These are phyloP conservation scores for Carassius carassius DNA, from an alignment of 2,113 vertebrate species.

Conservation along the genomic window DNA sequence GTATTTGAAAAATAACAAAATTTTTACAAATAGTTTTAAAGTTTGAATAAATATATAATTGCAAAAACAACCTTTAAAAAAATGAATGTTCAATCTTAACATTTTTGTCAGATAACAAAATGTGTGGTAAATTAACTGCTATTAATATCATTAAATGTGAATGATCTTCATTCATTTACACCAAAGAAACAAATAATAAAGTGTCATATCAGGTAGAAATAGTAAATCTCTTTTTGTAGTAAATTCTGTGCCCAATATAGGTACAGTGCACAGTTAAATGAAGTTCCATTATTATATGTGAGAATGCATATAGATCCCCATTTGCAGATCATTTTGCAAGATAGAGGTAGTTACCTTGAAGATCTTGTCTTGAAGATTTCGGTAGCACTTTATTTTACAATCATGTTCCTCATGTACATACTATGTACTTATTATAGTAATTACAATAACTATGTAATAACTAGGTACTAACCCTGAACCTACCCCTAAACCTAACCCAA, in stretches of 20 bases:
- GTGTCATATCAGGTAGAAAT: not conserved
- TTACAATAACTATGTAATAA: too few species aligned
- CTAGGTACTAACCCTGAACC: too few species aligned
- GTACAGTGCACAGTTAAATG: not conserved
- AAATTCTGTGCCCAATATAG: not conserved
- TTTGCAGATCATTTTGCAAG: not conserved
- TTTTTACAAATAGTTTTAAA: too few species aligned
- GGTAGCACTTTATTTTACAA: too few species aligned
- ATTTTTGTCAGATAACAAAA: not conserved
- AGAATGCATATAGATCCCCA: not conserved
- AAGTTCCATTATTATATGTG: not conserved
- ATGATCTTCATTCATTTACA: not conserved
- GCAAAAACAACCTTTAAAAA: not conserved
- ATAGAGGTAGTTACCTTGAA: not conserved
- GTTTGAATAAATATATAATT: not conserved
- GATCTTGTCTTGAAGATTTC: not conserved
- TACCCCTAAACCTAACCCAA: too few species aligned
- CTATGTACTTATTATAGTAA: too few species aligned
- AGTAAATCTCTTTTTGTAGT: not conserved
- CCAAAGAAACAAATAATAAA: not conserved
- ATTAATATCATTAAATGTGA: not conserved
- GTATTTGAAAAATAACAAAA: too few species aligned
- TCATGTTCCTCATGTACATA: too few species aligned
- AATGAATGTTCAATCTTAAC: not conserved
- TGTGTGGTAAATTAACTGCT: not conserved